These are phyloP conservation scores for Tipula lateralis DNA, from an alignment of 2,888 invertebrate species.

Conservation along the genomic window DNA sequence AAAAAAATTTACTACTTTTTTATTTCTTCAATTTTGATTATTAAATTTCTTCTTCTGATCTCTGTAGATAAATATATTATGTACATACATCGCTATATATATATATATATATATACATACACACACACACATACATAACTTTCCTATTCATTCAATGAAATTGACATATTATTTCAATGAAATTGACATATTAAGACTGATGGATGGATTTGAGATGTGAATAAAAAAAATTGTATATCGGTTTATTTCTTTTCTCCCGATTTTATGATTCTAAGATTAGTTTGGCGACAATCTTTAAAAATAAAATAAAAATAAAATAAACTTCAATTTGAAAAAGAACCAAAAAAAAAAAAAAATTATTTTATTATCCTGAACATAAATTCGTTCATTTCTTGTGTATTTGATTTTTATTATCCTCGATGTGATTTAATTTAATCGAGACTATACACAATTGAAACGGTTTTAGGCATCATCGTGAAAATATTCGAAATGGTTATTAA, in stretches of 20 bases:
- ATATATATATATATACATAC: background rate
- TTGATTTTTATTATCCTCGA: slow-evolving; percentile 11
- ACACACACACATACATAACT: background rate
- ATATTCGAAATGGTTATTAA: background rate
- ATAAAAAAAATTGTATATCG: background rate
- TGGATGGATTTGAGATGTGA: slow-evolving; percentile 14
- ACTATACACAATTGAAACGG: background rate
- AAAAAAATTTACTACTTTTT: slow-evolving; percentile 15
- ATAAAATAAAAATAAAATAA: background rate
- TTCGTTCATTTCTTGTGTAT: background rate
- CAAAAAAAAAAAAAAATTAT: background rate
- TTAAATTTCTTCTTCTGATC: background rate
- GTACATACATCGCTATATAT: background rate
- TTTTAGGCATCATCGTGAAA: slow-evolving; percentile 7
- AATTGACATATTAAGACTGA: slow-evolving; percentile 15
- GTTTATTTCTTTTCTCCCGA: background rate
- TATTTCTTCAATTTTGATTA: slow-evolving; percentile 19
- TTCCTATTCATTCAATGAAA: background rate
- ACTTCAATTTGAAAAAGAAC: background rate
- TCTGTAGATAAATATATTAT: no score
- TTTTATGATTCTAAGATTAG: background rate
- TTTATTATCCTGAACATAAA: slow-evolving; percentile 11
- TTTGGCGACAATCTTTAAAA: slow-evolving; percentile 20
- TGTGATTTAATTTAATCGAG: slow-evolving; percentile 24
- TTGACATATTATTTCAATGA: background rate